Base-by-base conservation (phyloP, 2,888 invertebrate species). In the Augiades crinisus region DNA sequence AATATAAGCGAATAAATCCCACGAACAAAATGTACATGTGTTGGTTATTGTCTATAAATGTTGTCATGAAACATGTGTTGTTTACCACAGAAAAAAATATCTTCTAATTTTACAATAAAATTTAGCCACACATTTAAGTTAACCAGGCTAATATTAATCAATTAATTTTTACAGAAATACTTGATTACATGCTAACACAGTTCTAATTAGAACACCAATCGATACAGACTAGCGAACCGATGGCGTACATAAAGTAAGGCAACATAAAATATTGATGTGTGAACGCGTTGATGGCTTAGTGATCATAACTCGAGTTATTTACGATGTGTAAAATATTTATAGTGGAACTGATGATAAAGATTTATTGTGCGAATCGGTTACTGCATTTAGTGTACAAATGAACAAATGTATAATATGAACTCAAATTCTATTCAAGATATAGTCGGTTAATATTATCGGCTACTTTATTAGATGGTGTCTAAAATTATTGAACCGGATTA, bases 251-350 rank as follows among this genome's bases (percentile, higher is more conserved):
- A 27, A 27, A 27, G 27, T 10, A 10, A 27, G 34, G 34, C 34
- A 17, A 34, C 17, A 34, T 34, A 34, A 34, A 34, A 34, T 34
- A 4, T 34, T 17, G 14, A 34, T 34, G 16, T 31, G 31, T 14
- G 34, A 34, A 16, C 34, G 34, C 8, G 34, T 16, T 16, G 34
- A 34, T 7, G n/a, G 34, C 17, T 34, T 34, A 34, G 16, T 34
- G 34, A 34, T 34, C 34, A 34, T 34, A 16, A 34, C 34, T 34
- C 12, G 16, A 14, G 34, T 8, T 14, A 17, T 34, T 31, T 17
- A 34, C 16, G 34, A 34, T 16, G 14, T 34, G 34, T 34, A 7
- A 34, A 34, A 34, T 34, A 34, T 34, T 34, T 34, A 14, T 34
- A 7, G 34, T 16, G 13, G 13, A 31, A 34, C 7, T 34, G 5